Conservation (phyloP, 2,888 invertebrate genomes). For the Orthosia cruda region DNA sequence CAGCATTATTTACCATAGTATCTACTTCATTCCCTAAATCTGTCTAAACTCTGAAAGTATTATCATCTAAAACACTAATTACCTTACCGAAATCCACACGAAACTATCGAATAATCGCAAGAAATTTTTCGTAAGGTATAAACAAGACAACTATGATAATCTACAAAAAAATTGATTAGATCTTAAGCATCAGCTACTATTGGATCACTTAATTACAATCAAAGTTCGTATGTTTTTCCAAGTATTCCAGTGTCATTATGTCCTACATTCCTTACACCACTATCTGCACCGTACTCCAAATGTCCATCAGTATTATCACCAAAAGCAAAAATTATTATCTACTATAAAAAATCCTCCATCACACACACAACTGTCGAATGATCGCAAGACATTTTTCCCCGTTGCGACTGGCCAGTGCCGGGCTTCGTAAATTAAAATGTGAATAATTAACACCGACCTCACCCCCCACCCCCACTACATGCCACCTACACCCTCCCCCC, state of each 20-base stretch:
- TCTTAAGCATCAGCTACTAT: too few species aligned
- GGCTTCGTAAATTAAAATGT: conserved; percentile 91
- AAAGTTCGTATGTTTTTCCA: not conserved
- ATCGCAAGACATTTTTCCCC: conserved; percentile 89
- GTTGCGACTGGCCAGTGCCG: conserved; percentile 80
- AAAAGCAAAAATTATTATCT: conserved; percentile 1
- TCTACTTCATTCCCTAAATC: not conserved
- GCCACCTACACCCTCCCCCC: conserved; percentile 67
- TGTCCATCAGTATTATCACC: not conserved
- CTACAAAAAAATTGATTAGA: too few species aligned
- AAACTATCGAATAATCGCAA: conserved; percentile 88
- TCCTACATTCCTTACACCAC: not conserved
- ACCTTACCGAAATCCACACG: conserved; percentile 59
- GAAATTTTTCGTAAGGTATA: conserved; percentile 83
- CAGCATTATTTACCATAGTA: not conserved
- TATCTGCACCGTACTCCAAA: not conserved
- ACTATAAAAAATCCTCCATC: conserved; percentile 50
- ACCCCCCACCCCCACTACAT: conserved; percentile 70
- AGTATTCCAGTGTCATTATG: not conserved
- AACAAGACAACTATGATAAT: too few species aligned
- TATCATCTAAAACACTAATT: conserved; percentile 8
- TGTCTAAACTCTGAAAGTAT: not conserved
- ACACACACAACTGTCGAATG: conserved; percentile 84
- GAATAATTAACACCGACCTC: conserved; percentile 89
- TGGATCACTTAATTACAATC: not conserved